phyloP scores from a whole-genome alignment of 2,888 invertebrate species.

The Cynaeus angustus region DNA sequence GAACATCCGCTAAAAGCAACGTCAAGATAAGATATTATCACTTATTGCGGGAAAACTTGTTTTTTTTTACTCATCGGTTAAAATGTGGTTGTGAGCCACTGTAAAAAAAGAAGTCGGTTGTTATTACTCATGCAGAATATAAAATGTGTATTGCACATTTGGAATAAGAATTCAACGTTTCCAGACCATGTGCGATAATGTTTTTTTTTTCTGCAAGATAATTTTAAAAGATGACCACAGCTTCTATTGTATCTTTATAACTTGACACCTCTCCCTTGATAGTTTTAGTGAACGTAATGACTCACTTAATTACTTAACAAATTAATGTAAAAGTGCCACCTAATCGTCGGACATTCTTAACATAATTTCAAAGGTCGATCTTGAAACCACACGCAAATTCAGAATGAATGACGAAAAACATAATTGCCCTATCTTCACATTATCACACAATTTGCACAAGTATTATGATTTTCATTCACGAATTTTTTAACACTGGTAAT shows the following conservation, averaged over 20 bases:
- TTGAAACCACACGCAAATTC: background rate
- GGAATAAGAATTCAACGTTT: too few relatives aligned
- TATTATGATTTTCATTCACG: background rate
- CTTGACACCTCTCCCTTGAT: background rate
- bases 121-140: too few relatives aligned
- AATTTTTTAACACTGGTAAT: background rate
- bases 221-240: too few relatives aligned
- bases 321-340: constrained; percentile 10
- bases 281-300: background rate
- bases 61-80: too few relatives aligned
- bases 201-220: background rate
- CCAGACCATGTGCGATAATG: background rate
- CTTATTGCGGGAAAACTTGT: too few relatives aligned
- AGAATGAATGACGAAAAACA: background rate
- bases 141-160: too few relatives aligned
- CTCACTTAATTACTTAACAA: constrained; percentile 18
- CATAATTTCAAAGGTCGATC: constrained; percentile 4
- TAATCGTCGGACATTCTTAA: constrained; percentile 16
- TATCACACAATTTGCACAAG: background rate
- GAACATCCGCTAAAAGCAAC: too few relatives aligned
- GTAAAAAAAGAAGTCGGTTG: too few relatives aligned
- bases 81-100: too few relatives aligned
- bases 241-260: background rate
- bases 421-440: background rate
- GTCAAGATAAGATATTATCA: too few relatives aligned